Evolutionary conservation across 2,888 invertebrate species (phyloP), one percentile per base, ranked within the genome.

Genomic region (Bunonema sp.): DNA sequence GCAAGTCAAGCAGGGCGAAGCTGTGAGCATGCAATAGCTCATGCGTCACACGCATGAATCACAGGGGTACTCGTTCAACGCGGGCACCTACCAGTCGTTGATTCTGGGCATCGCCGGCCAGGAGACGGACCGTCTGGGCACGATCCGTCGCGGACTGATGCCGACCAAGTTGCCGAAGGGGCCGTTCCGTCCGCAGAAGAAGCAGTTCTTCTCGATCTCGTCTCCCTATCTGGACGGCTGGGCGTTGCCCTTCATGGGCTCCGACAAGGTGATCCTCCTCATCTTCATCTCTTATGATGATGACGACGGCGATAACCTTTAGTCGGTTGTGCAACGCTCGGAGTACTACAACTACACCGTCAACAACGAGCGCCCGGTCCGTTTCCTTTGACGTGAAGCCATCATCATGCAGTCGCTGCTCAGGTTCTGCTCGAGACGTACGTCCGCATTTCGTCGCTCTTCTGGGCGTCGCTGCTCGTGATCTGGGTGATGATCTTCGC

Each of bases 11-110:
- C 41, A 50, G 12, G 69, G 68, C 34, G 52, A 55, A 31, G 54
- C 62, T 30, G 61, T 61, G 30, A 42, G 49, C 26, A 20, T 15
- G 22, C n/a, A n/a, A n/a, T n/a, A n/a, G n/a, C n/a, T n/a, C n/a
- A n/a, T n/a, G n/a, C n/a, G n/a, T n/a, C n/a, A n/a, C n/a, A n/a
- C n/a, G 5, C 12, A 4, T 8, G n/a, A n/a, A 2, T 19, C 52
- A 42, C 34, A 72, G 72, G 78, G 77, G 4, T 72, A 81, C 0
- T 49, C 67, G 3, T 59, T 82, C 30, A 81, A 91, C 72, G 81
- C 78, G 66, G 86, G 82, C 12, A 91, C 91, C 0, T 89, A 85
- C 80, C 80, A 84, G 67, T 86, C 88, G 0, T 78, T 82, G 0
- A 77, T 91, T 3, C 74, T 85, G 68, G 81, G 84, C 0, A 59